phyloP scores from a whole-genome alignment of 2,888 invertebrate species.

The Crematogaster levior region DNA sequence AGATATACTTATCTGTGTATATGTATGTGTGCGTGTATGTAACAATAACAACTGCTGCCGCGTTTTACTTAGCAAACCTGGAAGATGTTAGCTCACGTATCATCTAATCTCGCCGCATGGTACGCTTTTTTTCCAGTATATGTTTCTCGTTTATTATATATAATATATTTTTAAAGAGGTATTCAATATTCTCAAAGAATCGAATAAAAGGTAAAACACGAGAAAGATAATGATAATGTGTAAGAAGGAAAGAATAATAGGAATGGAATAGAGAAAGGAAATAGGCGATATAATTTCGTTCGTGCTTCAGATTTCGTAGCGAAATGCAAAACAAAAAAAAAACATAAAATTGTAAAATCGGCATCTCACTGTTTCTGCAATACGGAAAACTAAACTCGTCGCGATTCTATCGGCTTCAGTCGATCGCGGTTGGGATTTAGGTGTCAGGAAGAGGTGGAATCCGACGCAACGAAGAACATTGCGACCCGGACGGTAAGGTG shows the following conservation, averaged over 20 bases:
- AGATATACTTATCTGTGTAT: slow-evolving; percentile 16
- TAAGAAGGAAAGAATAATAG: not conserved
- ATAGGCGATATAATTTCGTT: not conserved
- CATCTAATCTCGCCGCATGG: not conserved
- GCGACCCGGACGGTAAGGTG: not conserved
- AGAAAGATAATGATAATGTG: not conserved
- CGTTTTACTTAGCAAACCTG: slow-evolving; percentile 51
- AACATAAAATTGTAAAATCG: not conserved
- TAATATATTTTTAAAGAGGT: not conserved
- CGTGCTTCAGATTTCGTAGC: not conserved
- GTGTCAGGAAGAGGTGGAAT: not conserved
- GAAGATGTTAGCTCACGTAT: slow-evolving; percentile 39
- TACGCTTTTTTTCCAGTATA: slow-evolving; percentile 29
- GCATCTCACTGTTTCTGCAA: not conserved
- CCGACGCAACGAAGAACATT: not conserved
- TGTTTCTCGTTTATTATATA: slow-evolving; percentile 15
- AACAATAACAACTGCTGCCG: slow-evolving; percentile 16
- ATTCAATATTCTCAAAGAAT: not conserved
- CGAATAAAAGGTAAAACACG: not conserved
- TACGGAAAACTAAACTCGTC: not conserved
- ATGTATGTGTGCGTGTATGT: not conserved
- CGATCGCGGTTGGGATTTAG: not conserved
- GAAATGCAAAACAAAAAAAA: not conserved
- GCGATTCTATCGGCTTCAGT: not conserved
- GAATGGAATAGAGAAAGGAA: not conserved